Conservation (phyloP, 2,113 vertebrate genomes). For the Gallinago jamesoni region DNA sequence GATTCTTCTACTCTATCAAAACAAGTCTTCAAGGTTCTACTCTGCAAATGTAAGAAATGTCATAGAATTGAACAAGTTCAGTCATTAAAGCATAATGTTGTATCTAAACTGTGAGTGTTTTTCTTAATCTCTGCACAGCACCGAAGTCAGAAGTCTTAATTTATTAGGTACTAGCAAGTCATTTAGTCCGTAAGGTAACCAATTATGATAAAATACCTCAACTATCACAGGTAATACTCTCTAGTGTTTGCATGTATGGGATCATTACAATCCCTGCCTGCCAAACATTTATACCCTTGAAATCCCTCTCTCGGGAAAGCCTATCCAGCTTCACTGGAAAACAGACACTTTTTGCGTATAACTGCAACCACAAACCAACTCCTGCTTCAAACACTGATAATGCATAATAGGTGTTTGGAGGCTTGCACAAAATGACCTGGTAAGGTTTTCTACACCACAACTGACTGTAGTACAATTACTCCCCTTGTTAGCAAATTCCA, state of each 20-base stretch:
- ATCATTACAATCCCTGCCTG: neutral
- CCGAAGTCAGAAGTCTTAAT: neutral
- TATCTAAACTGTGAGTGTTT: neutral
- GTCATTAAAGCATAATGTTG: neutral
- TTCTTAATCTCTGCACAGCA: neutral
- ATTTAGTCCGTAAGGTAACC: neutral
- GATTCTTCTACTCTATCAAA: neutral
- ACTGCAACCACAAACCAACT: conserved; percentile 19
- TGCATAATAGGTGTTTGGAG: neutral
- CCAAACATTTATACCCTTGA: neutral
- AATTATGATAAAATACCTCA: neutral
- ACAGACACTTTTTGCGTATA: neutral
- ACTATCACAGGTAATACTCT: neutral
- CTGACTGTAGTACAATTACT: neutral
- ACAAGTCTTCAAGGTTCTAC: neutral
- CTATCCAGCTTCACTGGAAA: neutral
- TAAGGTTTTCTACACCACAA: neutral
- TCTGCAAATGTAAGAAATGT: neutral
- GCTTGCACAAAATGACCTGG: neutral
- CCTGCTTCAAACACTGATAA: neutral
- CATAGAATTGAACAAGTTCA: neutral
- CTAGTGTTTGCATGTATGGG: neutral
- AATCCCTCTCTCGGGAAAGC: neutral
- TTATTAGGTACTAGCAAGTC: neutral
- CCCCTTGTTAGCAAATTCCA: neutral